A percentile compares a stretch with the other conserved stretches of the same genome.
Conservation (phyloP, 2,797 vertebrate genomes). For the Dicrostonyx torquatus region DNA sequence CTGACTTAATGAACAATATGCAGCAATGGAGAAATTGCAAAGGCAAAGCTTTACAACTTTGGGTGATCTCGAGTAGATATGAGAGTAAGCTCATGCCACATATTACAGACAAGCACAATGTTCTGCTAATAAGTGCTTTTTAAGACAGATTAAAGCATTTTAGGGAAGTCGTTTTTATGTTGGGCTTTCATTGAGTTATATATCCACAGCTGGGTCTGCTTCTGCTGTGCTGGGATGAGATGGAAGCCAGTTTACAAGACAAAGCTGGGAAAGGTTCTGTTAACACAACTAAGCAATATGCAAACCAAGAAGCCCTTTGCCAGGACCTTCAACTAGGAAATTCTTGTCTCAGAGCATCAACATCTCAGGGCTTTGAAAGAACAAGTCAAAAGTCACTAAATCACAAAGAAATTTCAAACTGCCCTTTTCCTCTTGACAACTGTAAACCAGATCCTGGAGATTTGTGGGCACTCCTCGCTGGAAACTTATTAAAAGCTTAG, state of each 20-base stretch:
- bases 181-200: slow-evolving; percentile 55
- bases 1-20: slow-evolving; percentile 61
- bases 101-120: background rate
- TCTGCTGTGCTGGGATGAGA: slow-evolving; percentile 46
- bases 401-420: slow-evolving; percentile 14
- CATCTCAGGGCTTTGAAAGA: slow-evolving; percentile 29
- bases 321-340: slow-evolving; percentile 31
- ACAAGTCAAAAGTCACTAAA: background rate
- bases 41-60: background rate
- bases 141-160: slow-evolving; percentile 10
- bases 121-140: background rate
- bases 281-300: slow-evolving; percentile 39
- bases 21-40: background rate
- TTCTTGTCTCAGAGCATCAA: slow-evolving; percentile 3
- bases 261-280: slow-evolving; percentile 37
- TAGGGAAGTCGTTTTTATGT: slow-evolving; percentile 58
- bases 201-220: slow-evolving; percentile 26
- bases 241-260: slow-evolving; percentile 52
- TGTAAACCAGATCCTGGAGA: slow-evolving; percentile 30
- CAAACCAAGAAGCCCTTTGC: slow-evolving; percentile 30
- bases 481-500: background rate
- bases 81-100: background rate
- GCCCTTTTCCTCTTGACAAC: background rate
- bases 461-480: background rate
- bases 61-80: background rate